Conservation (phyloP, 2,888 invertebrate genomes). For the Boloria euphrosyne region DNA sequence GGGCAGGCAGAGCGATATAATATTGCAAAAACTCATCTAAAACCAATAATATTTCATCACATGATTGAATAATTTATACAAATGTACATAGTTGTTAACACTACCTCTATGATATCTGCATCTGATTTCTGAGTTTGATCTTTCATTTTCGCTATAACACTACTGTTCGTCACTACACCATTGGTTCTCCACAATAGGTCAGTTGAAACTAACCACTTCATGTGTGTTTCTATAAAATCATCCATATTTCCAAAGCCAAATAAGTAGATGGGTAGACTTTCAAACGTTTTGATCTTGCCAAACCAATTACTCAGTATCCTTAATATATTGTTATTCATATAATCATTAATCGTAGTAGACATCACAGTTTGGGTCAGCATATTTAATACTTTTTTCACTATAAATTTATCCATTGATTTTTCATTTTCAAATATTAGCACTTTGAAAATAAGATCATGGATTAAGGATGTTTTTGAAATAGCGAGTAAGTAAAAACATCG, state of each 20-base stretch:
- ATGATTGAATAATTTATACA: not conserved
- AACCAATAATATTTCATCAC: conserved; percentile 43
- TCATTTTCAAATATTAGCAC: conserved; percentile 78
- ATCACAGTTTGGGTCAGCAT: conserved; percentile 56
- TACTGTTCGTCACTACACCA: conserved; percentile 58
- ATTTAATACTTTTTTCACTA: conserved; percentile 71
- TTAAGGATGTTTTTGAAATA: conserved; percentile 72
- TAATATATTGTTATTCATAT: conserved; percentile 70
- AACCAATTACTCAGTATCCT: conserved; percentile 78
- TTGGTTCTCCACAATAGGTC: conserved; percentile 66
- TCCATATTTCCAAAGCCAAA: conserved; percentile 60
- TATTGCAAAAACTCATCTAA: conserved; percentile 66
- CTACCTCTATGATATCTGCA: conserved; percentile 57
- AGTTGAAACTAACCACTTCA: conserved; percentile 72
- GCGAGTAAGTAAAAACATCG: conserved; percentile 80
- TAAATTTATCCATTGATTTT: conserved; percentile 69
- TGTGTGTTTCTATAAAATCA: conserved; percentile 69
- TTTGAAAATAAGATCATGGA: conserved; percentile 77
- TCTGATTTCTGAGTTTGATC: conserved; percentile 45
- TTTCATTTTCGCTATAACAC: conserved; percentile 51
- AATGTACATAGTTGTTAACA: not conserved
- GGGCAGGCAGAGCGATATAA: conserved; percentile 65
- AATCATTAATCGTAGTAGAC: conserved; percentile 53
- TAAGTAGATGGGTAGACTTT: conserved; percentile 70
- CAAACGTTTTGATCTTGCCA: conserved; percentile 55